Evolutionary conservation across 2,888 invertebrate genomes (phyloP), one percentile per base, ranked within the genome.

Genomic region (Lacanobia wlatinum): DNA sequence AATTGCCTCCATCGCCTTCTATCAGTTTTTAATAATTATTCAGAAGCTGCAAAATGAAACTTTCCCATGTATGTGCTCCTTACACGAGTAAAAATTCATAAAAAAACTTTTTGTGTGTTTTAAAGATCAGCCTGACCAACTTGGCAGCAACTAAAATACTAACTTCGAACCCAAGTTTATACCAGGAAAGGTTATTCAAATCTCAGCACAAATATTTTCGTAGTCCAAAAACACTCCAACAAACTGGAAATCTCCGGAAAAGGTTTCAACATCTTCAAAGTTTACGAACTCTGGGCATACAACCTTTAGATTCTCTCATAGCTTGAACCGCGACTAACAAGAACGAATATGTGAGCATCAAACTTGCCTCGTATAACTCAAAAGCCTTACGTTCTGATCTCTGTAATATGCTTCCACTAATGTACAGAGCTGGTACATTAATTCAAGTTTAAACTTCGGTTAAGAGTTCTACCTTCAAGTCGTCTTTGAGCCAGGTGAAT

Each of bases 301-400:
- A 67, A 63, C 64, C 52, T 65, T 78, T 48, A 34, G 21, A 58
- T 53, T 65, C 84, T 71, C 83, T 83, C 53, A n/a, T 85, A 18
- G 21, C 82, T 86, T 83, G 66, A 73, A 64, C 84, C 82, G 50
- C 59, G 50, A 50, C 76, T 76, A 87, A 83, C 83, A 80, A 75
- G 84, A 82, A 83, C 75, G 78, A 84, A 86, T 87, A 84, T 87
- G 89, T 87, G 89, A 91, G 87, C 89, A 90, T 90, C 87, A 89
- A 93, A 93, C 89, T 93, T 92, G 73, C 83, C 86, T 91, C 90
- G 90, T 92, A 89, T 90, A 89, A 91, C 88, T 92, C 89, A 90
- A 90, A 90, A 90, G 90, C 84, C 88, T 90, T 86, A 90, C 91
- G 88, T 91, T 90, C 85, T 86, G 87, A 90, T 89, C 87, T 85